Evolutionary conservation across 2,113 vertebrate genomes (phyloP).

Genomic region (Oreochromis tanganicae): DNA sequence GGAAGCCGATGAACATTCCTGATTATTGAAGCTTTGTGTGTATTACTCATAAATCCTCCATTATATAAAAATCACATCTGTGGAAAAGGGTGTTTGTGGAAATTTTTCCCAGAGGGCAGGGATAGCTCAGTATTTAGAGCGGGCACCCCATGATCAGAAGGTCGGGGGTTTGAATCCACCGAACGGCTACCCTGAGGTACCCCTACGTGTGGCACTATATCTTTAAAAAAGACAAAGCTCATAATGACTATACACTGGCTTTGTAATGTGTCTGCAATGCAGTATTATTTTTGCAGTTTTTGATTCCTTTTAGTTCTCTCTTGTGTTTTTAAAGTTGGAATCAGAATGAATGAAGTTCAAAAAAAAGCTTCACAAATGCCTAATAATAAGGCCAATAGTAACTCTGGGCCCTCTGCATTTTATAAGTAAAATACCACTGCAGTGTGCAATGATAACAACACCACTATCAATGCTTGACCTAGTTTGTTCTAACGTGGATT

Average conservation of each 20-base stretch:
- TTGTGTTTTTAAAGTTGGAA: background rate
- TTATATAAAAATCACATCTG: background rate
- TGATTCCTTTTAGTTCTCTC: background rate
- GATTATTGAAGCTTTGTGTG: background rate
- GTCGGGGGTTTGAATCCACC: background rate
- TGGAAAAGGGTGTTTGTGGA: background rate
- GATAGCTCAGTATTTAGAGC: background rate
- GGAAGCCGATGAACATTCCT: background rate
- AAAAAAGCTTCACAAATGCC: background rate
- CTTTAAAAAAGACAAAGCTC: background rate
- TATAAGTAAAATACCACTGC: background rate
- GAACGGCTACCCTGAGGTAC: background rate
- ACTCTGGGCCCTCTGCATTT: background rate
- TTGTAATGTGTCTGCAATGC: background rate
- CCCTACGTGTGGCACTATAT: background rate
- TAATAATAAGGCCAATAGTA: background rate
- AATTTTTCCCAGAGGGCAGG: background rate
- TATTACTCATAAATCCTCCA: background rate
- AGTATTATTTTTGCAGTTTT: background rate
- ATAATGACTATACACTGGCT: background rate
- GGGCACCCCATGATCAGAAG: fast-evolving
- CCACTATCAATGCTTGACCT: background rate
- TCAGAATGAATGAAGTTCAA: background rate
- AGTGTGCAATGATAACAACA: background rate
- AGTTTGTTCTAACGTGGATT: background rate